Conservation (phyloP, 2,888 invertebrate genomes). For the Bursaphelenchus okinawaensis region DNA sequence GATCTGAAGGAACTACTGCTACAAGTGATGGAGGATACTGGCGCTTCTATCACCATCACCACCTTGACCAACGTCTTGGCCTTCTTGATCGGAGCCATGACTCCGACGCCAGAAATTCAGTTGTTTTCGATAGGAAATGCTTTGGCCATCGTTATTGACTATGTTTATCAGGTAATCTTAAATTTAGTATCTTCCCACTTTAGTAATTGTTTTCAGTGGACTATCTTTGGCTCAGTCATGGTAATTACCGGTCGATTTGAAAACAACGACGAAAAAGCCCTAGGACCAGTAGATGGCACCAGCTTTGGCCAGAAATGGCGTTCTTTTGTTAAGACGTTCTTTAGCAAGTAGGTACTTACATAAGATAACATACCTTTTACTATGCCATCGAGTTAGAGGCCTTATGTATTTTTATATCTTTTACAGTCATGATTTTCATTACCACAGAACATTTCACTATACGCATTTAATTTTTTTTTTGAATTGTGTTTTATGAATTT, state of each 20-base stretch:
- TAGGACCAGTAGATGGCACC: not conserved
- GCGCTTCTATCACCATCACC: conserved; percentile 52
- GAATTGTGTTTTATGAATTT: not conserved
- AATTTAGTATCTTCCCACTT: not conserved
- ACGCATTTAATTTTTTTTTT: conserved; percentile 10
- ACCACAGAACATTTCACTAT: no score
- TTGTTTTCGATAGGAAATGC: conserved; percentile 55
- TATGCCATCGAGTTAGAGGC: not conserved
- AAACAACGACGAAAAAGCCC: conserved; percentile 19
- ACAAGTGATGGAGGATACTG: conserved; percentile 36
- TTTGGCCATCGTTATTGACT: conserved; percentile 45
- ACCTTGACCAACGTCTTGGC: conserved; percentile 51
- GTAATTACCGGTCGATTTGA: conserved; percentile 46
- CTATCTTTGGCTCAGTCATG: conserved; percentile 51
- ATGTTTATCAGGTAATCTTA: conserved; percentile 35
- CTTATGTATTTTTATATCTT: no score
- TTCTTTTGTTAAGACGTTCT: not conserved
- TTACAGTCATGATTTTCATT: no score
- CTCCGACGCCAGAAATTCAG: conserved; percentile 55
- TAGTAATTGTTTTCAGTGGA: conserved; percentile 31
- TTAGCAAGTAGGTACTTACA: not conserved
- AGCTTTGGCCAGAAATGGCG: not conserved
- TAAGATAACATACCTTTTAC: no score
- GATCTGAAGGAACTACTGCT: conserved; percentile 21
- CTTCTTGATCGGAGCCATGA: conserved; percentile 45